phyloP scores from a whole-genome alignment of 2,888 invertebrate genomes.

The Nipponacmea schrenckii region DNA sequence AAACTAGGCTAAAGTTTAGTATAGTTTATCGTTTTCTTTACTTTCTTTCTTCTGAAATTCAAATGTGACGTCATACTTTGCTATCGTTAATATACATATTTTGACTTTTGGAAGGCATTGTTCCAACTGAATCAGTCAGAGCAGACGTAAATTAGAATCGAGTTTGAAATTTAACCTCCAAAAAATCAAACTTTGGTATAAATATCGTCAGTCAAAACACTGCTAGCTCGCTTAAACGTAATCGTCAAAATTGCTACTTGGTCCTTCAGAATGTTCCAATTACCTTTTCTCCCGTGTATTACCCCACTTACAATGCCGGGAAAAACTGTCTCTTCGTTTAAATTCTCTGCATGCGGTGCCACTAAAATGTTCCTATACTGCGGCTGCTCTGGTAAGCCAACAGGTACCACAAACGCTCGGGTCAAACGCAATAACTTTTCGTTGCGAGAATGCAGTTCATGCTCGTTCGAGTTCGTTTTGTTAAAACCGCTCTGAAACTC shows the following conservation, averaged over 20 bases:
- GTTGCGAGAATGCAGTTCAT: slow-evolving; percentile 53
- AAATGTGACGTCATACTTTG: no score
- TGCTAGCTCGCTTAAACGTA: background rate
- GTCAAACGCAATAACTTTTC: slow-evolving; percentile 54
- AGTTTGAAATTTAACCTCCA: background rate
- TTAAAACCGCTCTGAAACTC: background rate
- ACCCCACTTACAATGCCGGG: slow-evolving; percentile 46
- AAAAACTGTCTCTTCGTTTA: slow-evolving; percentile 50
- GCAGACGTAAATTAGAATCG: no score
- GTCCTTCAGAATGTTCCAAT: slow-evolving; percentile 33
- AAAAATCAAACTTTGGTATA: background rate
- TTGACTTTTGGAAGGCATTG: no score
- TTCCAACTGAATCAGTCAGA: no score
- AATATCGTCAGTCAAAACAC: background rate
- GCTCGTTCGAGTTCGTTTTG: slow-evolving; percentile 46
- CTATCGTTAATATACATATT: no score
- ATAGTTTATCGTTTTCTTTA: no score
- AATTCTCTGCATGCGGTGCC: slow-evolving; percentile 54
- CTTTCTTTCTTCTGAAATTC: no score
- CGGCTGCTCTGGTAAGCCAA: slow-evolving; percentile 46
- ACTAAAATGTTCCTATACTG: slow-evolving; percentile 55
- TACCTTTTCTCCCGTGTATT: slow-evolving; percentile 24
- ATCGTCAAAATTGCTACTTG: slow-evolving; percentile 1
- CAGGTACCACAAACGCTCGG: slow-evolving; percentile 52
- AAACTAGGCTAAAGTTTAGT: no score